These are phyloP conservation scores for Rhodophaea formosa DNA, from an alignment of 2,888 invertebrate genomes.

Conservation along the genomic window DNA sequence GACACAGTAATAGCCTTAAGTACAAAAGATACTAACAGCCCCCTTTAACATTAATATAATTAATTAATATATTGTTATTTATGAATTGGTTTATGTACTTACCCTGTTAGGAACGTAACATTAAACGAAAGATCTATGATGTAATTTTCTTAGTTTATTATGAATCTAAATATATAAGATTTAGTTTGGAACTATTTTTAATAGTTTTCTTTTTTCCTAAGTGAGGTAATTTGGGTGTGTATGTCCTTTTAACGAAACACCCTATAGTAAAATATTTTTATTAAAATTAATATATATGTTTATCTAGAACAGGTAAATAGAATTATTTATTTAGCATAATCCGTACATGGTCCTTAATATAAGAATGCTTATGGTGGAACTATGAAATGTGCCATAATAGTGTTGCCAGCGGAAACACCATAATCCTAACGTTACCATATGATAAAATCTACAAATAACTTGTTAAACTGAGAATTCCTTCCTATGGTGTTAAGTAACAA, in stretches of 20 bases:
- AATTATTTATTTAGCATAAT: conserved; percentile 42
- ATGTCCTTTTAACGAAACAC: conserved; percentile 3
- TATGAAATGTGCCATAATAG: conserved; percentile 75
- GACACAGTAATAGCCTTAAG: conserved; percentile 62
- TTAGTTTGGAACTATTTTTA: conserved; percentile 23
- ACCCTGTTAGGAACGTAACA: conserved; percentile 51
- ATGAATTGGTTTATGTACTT: conserved; percentile 75
- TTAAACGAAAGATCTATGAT: conserved; percentile 48
- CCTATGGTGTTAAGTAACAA: conserved; percentile 69
- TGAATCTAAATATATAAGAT: conserved; percentile 47
- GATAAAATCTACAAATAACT: conserved; percentile 37
- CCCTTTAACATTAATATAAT: conserved; percentile 52
- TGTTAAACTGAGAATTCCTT: conserved; percentile 55
- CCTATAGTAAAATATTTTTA: conserved; percentile 10
- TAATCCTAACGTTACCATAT: conserved; percentile 73
- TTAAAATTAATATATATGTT: conserved; percentile 3
- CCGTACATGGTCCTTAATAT: conserved; percentile 73
- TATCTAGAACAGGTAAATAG: conserved; percentile 16
- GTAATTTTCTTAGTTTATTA: conserved; percentile 44
- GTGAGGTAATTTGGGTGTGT: background rate
- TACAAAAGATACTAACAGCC: conserved; percentile 72
- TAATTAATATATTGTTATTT: conserved; percentile 52
- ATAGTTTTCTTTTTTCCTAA: conserved; percentile 13
- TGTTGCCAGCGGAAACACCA: conserved; percentile 77
- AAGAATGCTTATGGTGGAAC: conserved; percentile 60